Evolutionary conservation across 2,888 invertebrate species (phyloP), one percentile per base, ranked within the genome.

Genomic region (Monoplex corrugatus): DNA sequence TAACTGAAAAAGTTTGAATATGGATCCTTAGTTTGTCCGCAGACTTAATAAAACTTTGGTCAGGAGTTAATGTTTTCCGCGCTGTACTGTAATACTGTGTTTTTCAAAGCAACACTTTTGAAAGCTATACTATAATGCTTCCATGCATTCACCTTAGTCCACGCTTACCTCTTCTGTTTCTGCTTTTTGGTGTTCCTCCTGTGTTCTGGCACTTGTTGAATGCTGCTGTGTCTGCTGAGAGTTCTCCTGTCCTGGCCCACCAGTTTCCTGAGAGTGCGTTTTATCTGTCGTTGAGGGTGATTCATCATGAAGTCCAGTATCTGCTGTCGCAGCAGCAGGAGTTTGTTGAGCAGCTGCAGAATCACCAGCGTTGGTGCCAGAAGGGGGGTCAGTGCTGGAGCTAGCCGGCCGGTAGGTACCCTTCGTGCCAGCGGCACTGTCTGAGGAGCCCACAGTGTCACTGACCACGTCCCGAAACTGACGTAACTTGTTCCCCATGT

Each of bases 401-500:
- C 28, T 72, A 45, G 83, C 44, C 19, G 68, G 45, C 28, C 45
- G 45, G 78, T 87, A 87, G 78, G 28, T 72, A 10, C 78, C 87
- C 78, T 78, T 72, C 13, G 44, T 43, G 23, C 38, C 38, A 16
- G 35, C 57, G 6, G 32, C 83, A 16, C 19, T 23, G 45, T 35
- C 87, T 19, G 87, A 43, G 8, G 75, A 43, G 10, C 50, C 32
- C 19, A 45, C 87, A n/a, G 32, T 78, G 28, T 75, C 75, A 13
- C 23, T 75, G 28, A 87, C 75, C 35, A 43, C 75, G 43, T 89
- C 89, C 5, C 83, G 82, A 23, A 89, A 43, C 40, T 50, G 87
- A 8, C 89, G 89, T 16, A 89, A n/a, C 68, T 89, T 89, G 57
- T 89, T 89, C 10, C 89, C 89, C 89, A 89, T 86, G 63, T 68